Base-by-base conservation (phyloP, 1,140 invertebrate genomes). In the Brachystomella parvula region DNA sequence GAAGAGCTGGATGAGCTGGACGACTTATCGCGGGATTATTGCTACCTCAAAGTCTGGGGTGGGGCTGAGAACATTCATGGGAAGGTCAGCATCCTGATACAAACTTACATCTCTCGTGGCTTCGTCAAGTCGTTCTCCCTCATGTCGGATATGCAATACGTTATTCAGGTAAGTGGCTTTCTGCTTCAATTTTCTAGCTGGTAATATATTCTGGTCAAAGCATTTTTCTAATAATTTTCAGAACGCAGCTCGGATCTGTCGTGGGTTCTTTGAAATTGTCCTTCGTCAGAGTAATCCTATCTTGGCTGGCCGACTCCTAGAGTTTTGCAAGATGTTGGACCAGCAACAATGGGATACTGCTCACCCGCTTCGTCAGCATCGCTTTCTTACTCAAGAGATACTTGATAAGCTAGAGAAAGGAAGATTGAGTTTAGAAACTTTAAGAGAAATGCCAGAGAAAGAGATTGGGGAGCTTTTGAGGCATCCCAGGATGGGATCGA, bases 21-120 rank as follows among this genome's bases (percentile, higher is more conserved):
- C 74, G 79, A 84, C 33, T 78, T 95, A 24, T 79, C 83, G 32
- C 76, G 81, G 2, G 80, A 86, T 35, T 83, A 86, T 74, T 96
- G 93, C 76, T 84, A 89, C 73, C 78, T 94, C 28, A 80, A 83
- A 57, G 86, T 90, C 0, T 81, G 83, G 63, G 90, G 91, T 19
- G 89, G 91, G 1, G 84, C 84, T 21, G 94, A 96, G 77, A 95
- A 95, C 77, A 82, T 91, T 33, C 83, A 91, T 75, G 95, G 94
- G 63, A 99, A 99, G 86, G 94, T 98, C 26, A 98, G 98, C 78
- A 95, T 97, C 75, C 80, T 99, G 3, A 83, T 99, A 67, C 96
- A 99, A 79, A 88, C 91, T 0, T 94, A 88, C 77, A 82, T 98
- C 19, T 94, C 90, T 0, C 81, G 88, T 66, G 86, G 86, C 30